Conservation (phyloP, 2,113 vertebrate genomes). For the Chaetops frenatus region DNA sequence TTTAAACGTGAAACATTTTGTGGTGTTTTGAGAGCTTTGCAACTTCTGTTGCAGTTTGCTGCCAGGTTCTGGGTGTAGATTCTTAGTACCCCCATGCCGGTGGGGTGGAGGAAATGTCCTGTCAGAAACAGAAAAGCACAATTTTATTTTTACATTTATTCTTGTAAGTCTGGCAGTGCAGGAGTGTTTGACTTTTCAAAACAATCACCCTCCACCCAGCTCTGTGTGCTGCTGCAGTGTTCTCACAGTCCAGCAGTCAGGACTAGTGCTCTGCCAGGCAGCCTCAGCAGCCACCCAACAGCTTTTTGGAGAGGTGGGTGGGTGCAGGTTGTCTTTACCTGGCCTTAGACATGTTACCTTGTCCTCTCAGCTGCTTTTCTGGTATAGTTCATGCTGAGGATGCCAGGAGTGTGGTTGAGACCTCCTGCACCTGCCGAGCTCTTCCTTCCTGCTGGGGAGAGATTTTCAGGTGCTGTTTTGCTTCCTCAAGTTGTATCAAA, state of each 20-base stretch:
- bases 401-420: neutral
- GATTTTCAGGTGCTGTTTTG: neutral
- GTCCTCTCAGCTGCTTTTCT: neutral
- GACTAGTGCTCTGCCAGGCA: neutral
- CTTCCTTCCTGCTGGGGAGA: neutral
- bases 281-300: neutral
- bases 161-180: neutral
- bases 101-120: neutral
- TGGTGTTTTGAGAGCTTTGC: neutral
- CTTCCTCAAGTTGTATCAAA: neutral
- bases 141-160: neutral
- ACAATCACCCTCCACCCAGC: neutral
- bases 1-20: neutral
- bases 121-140: neutral
- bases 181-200: neutral
- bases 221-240: neutral
- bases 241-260: accelerated
- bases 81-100: neutral
- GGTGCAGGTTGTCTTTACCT: neutral
- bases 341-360: neutral
- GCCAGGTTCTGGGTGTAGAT: neutral
- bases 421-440: neutral
- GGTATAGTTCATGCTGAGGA: neutral
- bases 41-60: neutral
- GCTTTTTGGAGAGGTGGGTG: neutral